Percentiles rank a stretch among this genome's conserved stretches.
phyloP scores from a whole-genome alignment of 2,113 vertebrate genomes.

The Poeciliopsis occidentalis region DNA sequence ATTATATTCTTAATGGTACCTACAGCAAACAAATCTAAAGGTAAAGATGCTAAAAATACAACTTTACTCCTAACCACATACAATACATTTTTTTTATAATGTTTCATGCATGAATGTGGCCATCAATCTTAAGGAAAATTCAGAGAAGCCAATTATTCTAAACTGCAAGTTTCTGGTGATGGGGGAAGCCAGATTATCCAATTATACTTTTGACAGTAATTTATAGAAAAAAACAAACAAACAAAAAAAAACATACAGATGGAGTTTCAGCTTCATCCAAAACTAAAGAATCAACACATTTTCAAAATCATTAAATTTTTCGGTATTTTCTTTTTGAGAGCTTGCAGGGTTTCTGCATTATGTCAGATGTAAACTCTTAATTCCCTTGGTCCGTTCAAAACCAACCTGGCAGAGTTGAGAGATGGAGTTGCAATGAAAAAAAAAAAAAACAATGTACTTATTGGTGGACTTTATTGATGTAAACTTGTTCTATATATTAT shows the following conservation, averaged over 20 bases:
- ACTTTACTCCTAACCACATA: too few species aligned
- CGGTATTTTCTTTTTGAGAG: too few species aligned
- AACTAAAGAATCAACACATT: not conserved
- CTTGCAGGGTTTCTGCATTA: not conserved
- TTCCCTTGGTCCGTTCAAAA: slow-evolving; percentile 17
- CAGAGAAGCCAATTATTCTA: too few species aligned
- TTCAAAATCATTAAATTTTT: not conserved
- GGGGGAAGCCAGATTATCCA: not conserved
- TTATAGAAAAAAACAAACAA: not conserved
- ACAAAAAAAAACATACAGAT: not conserved
- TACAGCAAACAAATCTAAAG: too few species aligned
- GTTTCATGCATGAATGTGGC: too few species aligned
- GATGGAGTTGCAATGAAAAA: slow-evolving; percentile 15
- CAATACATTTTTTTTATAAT: too few species aligned
- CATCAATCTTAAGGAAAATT: too few species aligned
- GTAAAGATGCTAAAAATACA: too few species aligned
- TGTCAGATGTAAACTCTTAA: slow-evolving; percentile 14
- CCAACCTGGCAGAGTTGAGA: not conserved
- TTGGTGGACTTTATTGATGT: slow-evolving; percentile 5
- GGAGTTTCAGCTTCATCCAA: not conserved
- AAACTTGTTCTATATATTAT: not conserved
- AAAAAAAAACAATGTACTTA: slow-evolving; percentile 10
- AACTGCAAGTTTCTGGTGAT: too few species aligned
- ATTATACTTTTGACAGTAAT: not conserved
- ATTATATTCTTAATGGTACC: too few species aligned